Conservation (phyloP, 2,888 invertebrate species). For the Barypeithes pellucidus region DNA sequence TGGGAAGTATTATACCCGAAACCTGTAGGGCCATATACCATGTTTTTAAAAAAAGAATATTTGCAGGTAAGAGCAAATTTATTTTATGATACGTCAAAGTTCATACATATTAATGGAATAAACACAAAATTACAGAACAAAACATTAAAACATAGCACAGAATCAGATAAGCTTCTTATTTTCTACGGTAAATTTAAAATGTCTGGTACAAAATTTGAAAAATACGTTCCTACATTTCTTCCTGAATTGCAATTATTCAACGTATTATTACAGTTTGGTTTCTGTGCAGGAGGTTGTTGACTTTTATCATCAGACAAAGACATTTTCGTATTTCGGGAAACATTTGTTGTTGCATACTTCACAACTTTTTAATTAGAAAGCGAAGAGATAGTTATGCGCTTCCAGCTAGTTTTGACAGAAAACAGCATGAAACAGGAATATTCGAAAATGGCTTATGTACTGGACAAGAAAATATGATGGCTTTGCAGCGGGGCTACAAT, state of each 20-base stretch:
- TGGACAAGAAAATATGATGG: not conserved
- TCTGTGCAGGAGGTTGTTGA: too few species aligned
- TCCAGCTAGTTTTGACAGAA: not conserved
- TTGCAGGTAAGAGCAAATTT: not conserved
- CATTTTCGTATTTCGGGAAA: too few species aligned
- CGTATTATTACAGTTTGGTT: too few species aligned
- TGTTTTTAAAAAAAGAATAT: not conserved
- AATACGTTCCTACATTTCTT: too few species aligned
- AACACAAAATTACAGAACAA: not conserved
- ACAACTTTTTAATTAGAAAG: constrained; percentile 1
- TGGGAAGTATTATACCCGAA: constrained; percentile 23
- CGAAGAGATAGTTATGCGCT: not conserved
- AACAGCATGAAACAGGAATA: not conserved
- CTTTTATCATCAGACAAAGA: too few species aligned
- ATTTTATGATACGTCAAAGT: not conserved
- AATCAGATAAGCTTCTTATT: too few species aligned
- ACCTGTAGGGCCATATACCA: constrained; percentile 22
- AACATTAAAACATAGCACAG: too few species aligned
- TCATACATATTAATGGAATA: not conserved
- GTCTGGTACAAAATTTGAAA: too few species aligned
- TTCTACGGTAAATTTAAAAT: too few species aligned
- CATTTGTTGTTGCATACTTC: not conserved
- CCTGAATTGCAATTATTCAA: too few species aligned
- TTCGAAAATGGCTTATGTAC: not conserved
- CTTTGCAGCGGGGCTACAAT: not conserved